Evolutionary conservation across 2,888 invertebrate species (phyloP), one percentile per base, ranked within the genome.

Genomic region (Perithous albicinctus): DNA sequence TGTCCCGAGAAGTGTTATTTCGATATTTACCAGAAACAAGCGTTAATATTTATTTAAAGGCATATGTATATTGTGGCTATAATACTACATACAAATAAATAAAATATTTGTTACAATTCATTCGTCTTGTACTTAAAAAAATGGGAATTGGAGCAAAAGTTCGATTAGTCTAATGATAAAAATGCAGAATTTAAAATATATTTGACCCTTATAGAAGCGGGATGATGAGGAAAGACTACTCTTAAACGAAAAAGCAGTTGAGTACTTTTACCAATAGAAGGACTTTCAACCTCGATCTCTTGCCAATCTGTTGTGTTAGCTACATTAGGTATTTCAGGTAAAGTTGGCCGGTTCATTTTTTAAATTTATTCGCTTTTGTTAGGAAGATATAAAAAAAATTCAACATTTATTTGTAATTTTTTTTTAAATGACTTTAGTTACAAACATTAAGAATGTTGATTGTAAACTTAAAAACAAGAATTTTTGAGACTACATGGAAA

Each of bases 211-310:
- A 18, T 15, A 7, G 1, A 56, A 2, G 8, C 4, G 2, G 6
- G 12, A 32, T 1, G 56, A 56, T 56, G 59, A 32, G 12, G 29
- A 7, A 18, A 32, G 32, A 7, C 12, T 32, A 15, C 4, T 32
- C 32, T 35, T 10, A 15, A 18, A 32, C 7, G 32, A 32, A 32
- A 35, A 59, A 59, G 32, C 15, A 26, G 26, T 61, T 26, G 63
- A 63, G 73, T 41, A 41, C 26, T 26, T 56, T 70, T 10, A 7
- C 43, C 29, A 29, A 59, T 32, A 26, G 66, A 78, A 46, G 12
- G 56, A 23, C 12, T 43, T 54, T 77, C 23, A 32, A 48, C 56
- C 78, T 73, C 73, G 48, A 61, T 35, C 10, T 32, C n/a, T 18
- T 18, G 48, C 8, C 35, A 64, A 48, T 46, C 43, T 75, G 23